phyloP scores from a whole-genome alignment of 2,888 invertebrate genomes.

The Acrocera orbiculus region DNA sequence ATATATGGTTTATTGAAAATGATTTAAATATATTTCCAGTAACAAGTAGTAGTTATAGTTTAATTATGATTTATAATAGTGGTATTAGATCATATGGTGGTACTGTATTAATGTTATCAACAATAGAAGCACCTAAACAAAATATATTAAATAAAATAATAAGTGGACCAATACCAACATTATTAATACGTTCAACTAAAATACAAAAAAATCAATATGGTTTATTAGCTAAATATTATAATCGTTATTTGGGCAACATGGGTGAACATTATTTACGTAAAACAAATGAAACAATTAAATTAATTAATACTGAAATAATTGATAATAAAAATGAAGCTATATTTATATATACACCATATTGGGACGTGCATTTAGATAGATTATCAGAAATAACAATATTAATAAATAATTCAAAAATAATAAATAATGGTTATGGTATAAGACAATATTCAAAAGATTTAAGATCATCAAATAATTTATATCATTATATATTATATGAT shows the following conservation, averaged over 20 bases:
- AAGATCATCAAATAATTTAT: conserved; percentile 89
- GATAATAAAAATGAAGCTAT: conserved; percentile 67
- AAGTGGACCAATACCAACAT: conserved; percentile 60
- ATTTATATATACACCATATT: conserved; percentile 64
- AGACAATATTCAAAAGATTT: conserved; percentile 83
- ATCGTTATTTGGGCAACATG: conserved; percentile 67
- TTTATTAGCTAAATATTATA: conserved; percentile 69
- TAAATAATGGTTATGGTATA: conserved; percentile 75
- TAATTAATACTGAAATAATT: conserved; percentile 63
- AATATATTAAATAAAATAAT: conserved; percentile 55
- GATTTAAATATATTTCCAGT: conserved; percentile 83
- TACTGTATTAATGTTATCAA: conserved; percentile 59
- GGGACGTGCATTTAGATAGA: conserved; percentile 71
- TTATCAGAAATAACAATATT: conserved; percentile 80
- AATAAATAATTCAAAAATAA: conserved; percentile 68
- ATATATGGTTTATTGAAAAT: conserved; percentile 59
- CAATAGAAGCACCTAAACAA: conserved; percentile 54
- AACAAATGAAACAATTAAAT: conserved; percentile 69
- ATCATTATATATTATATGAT: conserved; percentile 82
- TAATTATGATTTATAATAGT: conserved; percentile 63
- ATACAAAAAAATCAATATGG: conserved; percentile 69
- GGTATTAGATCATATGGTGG: conserved; percentile 64
- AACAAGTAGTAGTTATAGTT: conserved; percentile 65
- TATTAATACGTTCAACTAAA: conserved; percentile 50
- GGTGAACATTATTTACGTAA: conserved; percentile 75